Conservation (phyloP, 2,888 invertebrate species). For the Apotomis turbidana region DNA sequence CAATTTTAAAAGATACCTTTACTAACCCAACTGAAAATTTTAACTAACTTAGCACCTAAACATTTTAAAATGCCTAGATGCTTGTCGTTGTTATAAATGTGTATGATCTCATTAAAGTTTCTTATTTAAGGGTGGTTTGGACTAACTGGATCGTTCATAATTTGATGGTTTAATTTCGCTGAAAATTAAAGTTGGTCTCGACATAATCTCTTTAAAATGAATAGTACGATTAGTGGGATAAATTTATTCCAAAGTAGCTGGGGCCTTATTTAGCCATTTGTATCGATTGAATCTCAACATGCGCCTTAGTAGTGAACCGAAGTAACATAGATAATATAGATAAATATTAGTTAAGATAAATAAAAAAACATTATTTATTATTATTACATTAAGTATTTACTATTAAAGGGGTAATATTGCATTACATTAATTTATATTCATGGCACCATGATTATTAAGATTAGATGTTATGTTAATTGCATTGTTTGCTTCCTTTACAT, state of each 20-base stretch:
- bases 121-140: background rate
- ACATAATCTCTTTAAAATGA: slow-evolving; percentile 20
- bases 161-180: slow-evolving; percentile 19
- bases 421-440: too few species aligned
- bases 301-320: too few species aligned
- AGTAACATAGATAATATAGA: too few species aligned
- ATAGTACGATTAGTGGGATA: background rate
- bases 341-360: too few species aligned
- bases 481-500: too few species aligned
- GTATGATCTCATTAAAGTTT: slow-evolving; percentile 23
- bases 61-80: slow-evolving; percentile 1
- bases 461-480: too few species aligned
- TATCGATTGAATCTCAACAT: too few species aligned
- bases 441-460: too few species aligned
- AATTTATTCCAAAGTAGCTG: background rate
- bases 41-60: background rate
- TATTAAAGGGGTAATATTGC: too few species aligned
- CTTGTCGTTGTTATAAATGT: slow-evolving; percentile 13
- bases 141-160: slow-evolving; percentile 1
- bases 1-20: background rate
- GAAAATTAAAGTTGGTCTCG: slow-evolving; percentile 12
- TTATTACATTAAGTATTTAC: too few species aligned
- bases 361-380: too few species aligned
- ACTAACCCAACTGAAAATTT: background rate
- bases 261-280: too few species aligned